Evolutionary conservation across 2,888 invertebrate species (phyloP).

Genomic region (Eristalis intricaria): DNA sequence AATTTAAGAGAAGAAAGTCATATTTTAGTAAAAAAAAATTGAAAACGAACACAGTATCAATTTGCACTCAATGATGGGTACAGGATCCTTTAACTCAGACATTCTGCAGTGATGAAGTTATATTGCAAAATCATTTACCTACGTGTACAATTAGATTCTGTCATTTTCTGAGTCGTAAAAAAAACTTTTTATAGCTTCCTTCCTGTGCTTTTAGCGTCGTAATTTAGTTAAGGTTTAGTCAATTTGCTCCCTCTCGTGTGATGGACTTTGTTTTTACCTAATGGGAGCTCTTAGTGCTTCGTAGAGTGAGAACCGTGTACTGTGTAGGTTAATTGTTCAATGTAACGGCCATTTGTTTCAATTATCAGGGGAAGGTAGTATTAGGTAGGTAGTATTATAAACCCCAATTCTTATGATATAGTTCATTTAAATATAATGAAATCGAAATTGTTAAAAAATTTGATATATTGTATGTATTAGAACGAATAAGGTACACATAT

Average conservation of each 20-base stretch:
- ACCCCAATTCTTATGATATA: background rate
- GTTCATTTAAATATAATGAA: background rate
- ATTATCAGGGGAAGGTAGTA: constrained; percentile 23
- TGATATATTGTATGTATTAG: no score
- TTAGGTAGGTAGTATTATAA: background rate
- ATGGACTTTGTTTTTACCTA: constrained; percentile 67
- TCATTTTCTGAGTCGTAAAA: constrained; percentile 61
- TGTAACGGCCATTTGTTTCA: constrained; percentile 50
- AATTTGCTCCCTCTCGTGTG: constrained; percentile 65
- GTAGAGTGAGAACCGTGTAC: constrained; percentile 19
- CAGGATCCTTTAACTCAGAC: constrained; percentile 30
- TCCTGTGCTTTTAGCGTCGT: constrained; percentile 67
- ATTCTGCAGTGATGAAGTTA: constrained; percentile 34
- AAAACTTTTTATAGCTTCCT: constrained; percentile 57
- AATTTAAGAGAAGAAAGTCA: background rate
- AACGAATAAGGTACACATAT: no score
- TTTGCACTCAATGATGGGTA: constrained; percentile 38
- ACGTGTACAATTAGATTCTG: constrained; percentile 61
- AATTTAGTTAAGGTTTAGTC: constrained; percentile 70
- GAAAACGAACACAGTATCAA: constrained; percentile 28
- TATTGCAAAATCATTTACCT: constrained; percentile 54
- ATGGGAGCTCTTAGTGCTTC: constrained; percentile 59
- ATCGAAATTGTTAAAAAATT: background rate
- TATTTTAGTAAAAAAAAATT: background rate
- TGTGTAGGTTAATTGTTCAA: constrained; percentile 34